These are phyloP conservation scores for Coracias cyanogaster DNA, from an alignment of 2,797 vertebrate genomes.

Conservation along the genomic window DNA sequence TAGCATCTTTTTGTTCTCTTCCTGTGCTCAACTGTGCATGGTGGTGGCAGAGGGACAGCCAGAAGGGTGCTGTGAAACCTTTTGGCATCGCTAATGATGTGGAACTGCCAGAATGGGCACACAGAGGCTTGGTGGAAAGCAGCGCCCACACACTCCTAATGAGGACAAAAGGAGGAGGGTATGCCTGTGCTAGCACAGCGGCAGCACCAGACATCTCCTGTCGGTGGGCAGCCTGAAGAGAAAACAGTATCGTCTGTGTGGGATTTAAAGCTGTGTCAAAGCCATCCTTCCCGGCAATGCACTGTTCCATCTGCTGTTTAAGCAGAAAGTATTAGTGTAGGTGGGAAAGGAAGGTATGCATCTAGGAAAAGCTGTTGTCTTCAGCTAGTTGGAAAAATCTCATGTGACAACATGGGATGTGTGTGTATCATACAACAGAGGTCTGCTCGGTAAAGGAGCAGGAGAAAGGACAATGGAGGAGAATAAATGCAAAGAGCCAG, in stretches of 20 bases:
- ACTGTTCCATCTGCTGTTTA: not conserved
- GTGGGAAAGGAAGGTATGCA: not conserved
- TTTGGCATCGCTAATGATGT: not conserved
- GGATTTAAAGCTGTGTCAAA: constrained; percentile 2
- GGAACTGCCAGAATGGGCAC: not conserved
- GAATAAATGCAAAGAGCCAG: not conserved
- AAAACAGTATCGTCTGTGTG: not conserved
- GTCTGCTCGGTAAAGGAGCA: not conserved
- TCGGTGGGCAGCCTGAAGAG: not conserved
- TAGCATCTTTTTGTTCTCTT: not conserved
- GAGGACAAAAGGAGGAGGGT: not conserved
- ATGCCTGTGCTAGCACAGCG: not conserved
- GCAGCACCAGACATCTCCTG: not conserved
- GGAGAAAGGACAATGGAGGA: not conserved
- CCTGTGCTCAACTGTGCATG: not conserved
- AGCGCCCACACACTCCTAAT: not conserved
- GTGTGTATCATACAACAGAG: not conserved
- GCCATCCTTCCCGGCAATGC: not conserved
- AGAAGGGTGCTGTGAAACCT: not conserved
- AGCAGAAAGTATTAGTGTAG: not conserved
- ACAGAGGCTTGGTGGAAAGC: not conserved
- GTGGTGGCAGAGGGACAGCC: not conserved
- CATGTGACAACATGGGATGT: not conserved
- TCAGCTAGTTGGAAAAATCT: not conserved
- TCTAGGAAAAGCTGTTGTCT: not conserved